Base-by-base conservation (phyloP, 2,888 invertebrate species). In the Norana najaformis region DNA sequence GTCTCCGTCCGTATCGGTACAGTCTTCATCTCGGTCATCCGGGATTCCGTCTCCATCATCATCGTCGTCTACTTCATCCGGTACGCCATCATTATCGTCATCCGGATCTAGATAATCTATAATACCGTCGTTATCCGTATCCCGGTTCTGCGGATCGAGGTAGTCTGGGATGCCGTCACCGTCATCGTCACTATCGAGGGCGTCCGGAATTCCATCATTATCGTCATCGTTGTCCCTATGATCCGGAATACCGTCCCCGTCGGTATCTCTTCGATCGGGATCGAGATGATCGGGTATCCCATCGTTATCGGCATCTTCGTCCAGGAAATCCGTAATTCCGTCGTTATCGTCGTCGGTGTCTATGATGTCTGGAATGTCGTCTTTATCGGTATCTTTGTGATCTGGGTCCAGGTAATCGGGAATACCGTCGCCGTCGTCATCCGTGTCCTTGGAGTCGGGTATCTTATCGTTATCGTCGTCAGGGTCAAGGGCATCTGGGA, bases 21-120 rank as follows among this genome's bases (percentile, higher is more conserved):
- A 36, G 91, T 94, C 90, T 4, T 38, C 36, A 88, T 90, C 90
- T 38, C 34, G 16, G 35, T 83, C 30, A 39, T 90, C 90, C 20
- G 90, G 90, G 37, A 90, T 90, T 16, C 94, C 89, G 92, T 91
- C 90, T 34, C 89, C 91, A 18, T 91, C 91, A 34, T 85, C 37
- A n/a, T 85, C 85, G 85, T 85, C 85, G 34, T 93, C 91, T 83
- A 92, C 88, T 90, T 92, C 85, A 91, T 94, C 94, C 18, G 93
- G 94, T 38, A 94, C 93, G 16, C 94, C 94, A 91, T 94, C 94
- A 41, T 92, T 92, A 89, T 94, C 93, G 83, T 92, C 93, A 91
- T 93, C 93, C 53, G 93, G 91, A 89, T 94, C 93, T 0, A 85
- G 35, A 16, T 85, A 85, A 14, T 85, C 85, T 34, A 85, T 85